Conservation (phyloP, 2,888 invertebrate species). For the Alsophila aescularia region DNA sequence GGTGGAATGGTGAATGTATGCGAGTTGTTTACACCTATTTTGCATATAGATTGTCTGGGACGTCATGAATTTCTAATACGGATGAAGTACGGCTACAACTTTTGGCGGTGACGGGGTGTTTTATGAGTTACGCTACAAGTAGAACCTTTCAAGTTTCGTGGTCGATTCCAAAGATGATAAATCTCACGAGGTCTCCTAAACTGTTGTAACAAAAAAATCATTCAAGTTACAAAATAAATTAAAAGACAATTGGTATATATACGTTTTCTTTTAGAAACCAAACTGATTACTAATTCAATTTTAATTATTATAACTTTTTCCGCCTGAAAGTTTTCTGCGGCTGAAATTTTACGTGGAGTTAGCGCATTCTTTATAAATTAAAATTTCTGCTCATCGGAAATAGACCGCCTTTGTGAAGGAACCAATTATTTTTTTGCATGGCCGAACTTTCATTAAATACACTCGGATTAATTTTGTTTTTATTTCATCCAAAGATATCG, state of each 20-base stretch:
- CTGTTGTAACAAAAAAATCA: too few relatives aligned
- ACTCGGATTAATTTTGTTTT: conserved; percentile 68
- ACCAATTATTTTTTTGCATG: conserved; percentile 80
- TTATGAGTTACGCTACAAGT: too few relatives aligned
- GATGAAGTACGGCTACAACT: conserved; percentile 51
- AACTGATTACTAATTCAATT: not conserved
- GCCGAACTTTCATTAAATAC: conserved; percentile 64
- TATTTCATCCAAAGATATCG: conserved; percentile 58
- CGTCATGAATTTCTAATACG: conserved; percentile 68
- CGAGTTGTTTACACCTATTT: conserved; percentile 65
- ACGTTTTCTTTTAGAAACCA: not conserved
- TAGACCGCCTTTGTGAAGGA: conserved; percentile 63
- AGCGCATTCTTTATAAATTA: conserved; percentile 22
- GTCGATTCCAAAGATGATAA: too few relatives aligned
- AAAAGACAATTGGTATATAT: not conserved
- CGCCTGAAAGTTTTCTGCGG: not conserved
- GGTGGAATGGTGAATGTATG: conserved; percentile 51
- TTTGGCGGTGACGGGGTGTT: conserved; percentile 10
- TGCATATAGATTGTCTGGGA: conserved; percentile 69
- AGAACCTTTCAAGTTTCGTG: too few relatives aligned
- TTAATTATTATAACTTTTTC: not conserved
- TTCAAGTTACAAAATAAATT: not conserved
- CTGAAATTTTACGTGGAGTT: conserved; percentile 11
- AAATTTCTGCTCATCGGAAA: conserved; percentile 63
- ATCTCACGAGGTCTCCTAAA: too few relatives aligned